These are phyloP conservation scores for Drosophila paulistorum DNA, from an alignment of 1,140 invertebrate species.

Conservation along the genomic window DNA sequence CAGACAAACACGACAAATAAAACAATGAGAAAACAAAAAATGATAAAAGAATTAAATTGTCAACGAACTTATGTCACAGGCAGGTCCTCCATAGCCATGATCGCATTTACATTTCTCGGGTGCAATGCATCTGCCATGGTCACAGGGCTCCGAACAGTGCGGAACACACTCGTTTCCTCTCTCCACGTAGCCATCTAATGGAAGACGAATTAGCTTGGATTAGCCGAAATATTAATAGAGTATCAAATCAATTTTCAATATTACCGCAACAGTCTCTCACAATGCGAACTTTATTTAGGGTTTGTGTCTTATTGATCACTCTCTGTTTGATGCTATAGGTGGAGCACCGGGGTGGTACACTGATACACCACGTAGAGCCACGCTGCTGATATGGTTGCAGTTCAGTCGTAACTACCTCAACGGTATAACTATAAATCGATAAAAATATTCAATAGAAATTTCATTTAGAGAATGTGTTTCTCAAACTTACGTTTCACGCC, in stretches of 20 bases:
- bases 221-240: no score
- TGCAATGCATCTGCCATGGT: conserved; percentile 92
- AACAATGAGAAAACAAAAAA: conserved; percentile 29
- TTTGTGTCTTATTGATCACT: conserved; percentile 88
- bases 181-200: conserved; percentile 87
- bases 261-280: conserved; percentile 92
- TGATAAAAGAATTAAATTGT: conserved; percentile 33
- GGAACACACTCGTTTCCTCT: conserved; percentile 89
- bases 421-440: conserved; percentile 51
- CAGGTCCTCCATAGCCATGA: conserved; percentile 93
- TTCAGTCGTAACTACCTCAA: conserved; percentile 86
- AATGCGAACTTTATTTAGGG: conserved; percentile 88
- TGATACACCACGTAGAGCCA: conserved; percentile 92
- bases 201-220: no score
- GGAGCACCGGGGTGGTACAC: conserved; percentile 92
- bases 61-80: conserved; percentile 93
- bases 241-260: conserved; percentile 41
- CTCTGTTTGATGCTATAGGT: conserved; percentile 91
- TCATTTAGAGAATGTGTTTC: not conserved
- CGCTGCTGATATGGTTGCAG: conserved; percentile 91
- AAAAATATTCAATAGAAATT: not conserved
- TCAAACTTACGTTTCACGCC: conserved; percentile 60
- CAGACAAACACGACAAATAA: conserved; percentile 25
- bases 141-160: conserved; percentile 91
- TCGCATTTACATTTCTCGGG: conserved; percentile 94